Evolutionary conservation across 2,888 invertebrate species (phyloP).

Genomic region (Parapristionchus giblindavisi): DNA sequence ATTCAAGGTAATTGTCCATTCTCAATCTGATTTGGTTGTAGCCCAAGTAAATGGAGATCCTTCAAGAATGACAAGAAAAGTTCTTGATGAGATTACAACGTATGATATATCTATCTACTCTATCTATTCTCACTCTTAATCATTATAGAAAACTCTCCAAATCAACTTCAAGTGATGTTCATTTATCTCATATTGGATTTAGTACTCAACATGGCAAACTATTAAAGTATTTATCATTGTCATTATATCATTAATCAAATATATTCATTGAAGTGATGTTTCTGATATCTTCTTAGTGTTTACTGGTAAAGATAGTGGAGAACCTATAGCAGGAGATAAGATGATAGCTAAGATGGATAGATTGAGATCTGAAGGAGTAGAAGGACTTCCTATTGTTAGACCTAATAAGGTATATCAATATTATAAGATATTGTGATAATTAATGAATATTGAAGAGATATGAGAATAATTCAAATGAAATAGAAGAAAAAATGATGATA

Average conservation of each 20-base stretch:
- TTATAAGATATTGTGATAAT: not conserved
- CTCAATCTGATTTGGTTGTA: conserved; percentile 33
- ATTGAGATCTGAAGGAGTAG: conserved; percentile 24
- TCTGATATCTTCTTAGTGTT: conserved; percentile 13
- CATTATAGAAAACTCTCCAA: too few species aligned
- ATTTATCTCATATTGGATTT: too few species aligned
- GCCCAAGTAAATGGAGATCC: conserved; percentile 24
- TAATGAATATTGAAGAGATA: not conserved
- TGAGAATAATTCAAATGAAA: not conserved
- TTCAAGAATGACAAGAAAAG: conserved; percentile 17
- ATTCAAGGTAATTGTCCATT: conserved; percentile 24
- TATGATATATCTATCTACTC: too few species aligned
- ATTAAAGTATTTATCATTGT: too few species aligned
- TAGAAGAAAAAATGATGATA: conserved; percentile 1
- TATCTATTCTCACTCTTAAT: too few species aligned
- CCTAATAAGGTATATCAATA: not conserved
- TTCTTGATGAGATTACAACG: conserved; percentile 6
- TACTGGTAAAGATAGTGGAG: conserved; percentile 20
- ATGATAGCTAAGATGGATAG: conserved; percentile 34
- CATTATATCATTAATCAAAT: not conserved
- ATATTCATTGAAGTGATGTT: conserved; percentile 1
- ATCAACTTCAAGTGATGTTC: too few species aligned
- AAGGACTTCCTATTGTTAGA: not conserved
- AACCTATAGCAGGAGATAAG: conserved; percentile 29
- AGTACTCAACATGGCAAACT: too few species aligned